Evolutionary conservation across 1,140 invertebrate genomes (phyloP), one percentile per base, ranked within the genome.

Genomic region (Neodiprion virginianus): DNA sequence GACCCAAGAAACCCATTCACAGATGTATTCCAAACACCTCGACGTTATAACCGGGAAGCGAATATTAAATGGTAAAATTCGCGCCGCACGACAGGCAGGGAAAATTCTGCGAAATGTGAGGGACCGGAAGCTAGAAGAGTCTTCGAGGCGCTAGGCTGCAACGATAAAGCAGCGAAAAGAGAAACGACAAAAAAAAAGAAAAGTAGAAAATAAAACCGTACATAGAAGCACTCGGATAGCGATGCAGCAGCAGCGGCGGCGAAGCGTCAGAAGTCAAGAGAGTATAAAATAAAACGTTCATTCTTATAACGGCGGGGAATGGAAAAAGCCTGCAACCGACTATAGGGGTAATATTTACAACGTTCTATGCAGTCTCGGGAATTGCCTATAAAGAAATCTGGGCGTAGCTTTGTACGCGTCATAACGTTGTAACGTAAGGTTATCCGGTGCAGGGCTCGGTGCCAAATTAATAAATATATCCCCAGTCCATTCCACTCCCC

Each of bases 381-480:
- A 88, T 88, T 88, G 87, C 86, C 87, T 87, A 88, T 87, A 88
- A 87, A 87, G 85, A 88, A 88, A 88, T 87, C 83, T 83, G 76
- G 78, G 78, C 84, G 79, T 86, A 84, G 85, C 85, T 87, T 87
- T 86, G 87, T 88, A 87, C 85, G 84, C 83, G 83, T 86, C 86
- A 88, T 88, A 88, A 88, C 86, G 83, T 83, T 83, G 84, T 83
- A 85, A 86, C 81, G 82, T 82, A 82, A 85, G 79, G 75, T 66
- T 71, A 75, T 50, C 47, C 17, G 65, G 7, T 70, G 69, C 49
- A 68, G 72, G 81, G 76, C 79, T 78, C 78, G 71, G 81, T 87
- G 87, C 86, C 87, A 88, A 88, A 88, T 88, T 88, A 88, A 88
- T 88, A 88, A 88, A 88, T 88, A 88, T 85, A 87, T 87, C 84